Conservation (phyloP, 2,113 vertebrate genomes). For the Heliornis fulica region DNA sequence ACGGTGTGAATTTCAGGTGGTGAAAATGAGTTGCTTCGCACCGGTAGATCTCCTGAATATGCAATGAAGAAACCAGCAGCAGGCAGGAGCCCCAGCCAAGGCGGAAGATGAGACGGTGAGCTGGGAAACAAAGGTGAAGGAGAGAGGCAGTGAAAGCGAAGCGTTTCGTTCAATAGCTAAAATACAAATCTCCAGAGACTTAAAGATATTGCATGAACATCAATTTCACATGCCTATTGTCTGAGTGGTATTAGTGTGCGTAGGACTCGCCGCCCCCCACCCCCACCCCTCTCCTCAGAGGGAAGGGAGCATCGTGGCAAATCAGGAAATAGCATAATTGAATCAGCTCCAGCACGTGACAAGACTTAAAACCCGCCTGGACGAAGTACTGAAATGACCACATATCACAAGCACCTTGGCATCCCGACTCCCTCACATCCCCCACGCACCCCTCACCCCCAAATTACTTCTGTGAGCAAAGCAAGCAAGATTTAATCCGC, state of each 20-base stretch:
- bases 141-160: constrained; percentile 25
- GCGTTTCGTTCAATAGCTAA: constrained; percentile 3
- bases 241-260: not conserved
- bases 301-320: not conserved
- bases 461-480: not conserved
- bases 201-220: constrained; percentile 56
- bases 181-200: constrained; percentile 22
- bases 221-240: constrained; percentile 44
- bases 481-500: not conserved
- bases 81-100: constrained; percentile 48
- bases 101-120: constrained; percentile 14
- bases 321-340: not conserved
- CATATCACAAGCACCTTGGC: not conserved
- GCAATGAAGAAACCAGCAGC: constrained; percentile 50
- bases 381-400: not conserved
- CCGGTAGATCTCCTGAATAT: constrained; percentile 60
- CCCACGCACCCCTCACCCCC: no score
- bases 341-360: constrained; percentile 5
- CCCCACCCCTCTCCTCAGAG: not conserved
- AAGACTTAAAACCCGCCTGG: not conserved
- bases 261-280: not conserved
- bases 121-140: constrained; percentile 57
- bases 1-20: constrained; percentile 32
- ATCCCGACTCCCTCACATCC: not conserved
- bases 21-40: constrained; percentile 61